These are phyloP conservation scores for Halocynthia aurantium DNA, from an alignment of 23 tunicate genomes.

Conservation along the genomic window DNA sequence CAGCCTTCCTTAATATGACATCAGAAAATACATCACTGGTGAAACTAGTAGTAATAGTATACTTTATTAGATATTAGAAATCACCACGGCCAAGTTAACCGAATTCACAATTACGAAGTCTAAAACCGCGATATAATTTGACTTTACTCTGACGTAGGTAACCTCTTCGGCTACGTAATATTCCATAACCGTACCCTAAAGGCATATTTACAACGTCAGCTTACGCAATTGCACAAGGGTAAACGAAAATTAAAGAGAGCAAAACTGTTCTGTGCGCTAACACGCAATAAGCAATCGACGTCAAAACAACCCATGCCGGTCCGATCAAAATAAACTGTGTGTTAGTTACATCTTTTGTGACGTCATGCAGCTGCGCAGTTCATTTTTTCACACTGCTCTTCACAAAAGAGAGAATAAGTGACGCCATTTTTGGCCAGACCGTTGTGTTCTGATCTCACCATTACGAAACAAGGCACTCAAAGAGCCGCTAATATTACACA, in stretches of 20 bases:
- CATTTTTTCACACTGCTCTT: background rate
- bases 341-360: background rate
- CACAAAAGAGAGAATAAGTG: conserved; percentile 7
- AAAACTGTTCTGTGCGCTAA: background rate
- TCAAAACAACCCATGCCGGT: background rate
- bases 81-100: too few relatives aligned
- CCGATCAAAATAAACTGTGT: background rate
- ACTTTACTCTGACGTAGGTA: conserved; percentile 14
- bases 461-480: background rate
- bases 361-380: conserved; percentile 7
- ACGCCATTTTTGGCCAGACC: background rate
- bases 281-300: background rate
- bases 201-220: conserved; percentile 19
- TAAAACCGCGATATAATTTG: too few relatives aligned
- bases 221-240: background rate
- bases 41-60: too few relatives aligned
- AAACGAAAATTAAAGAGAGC: background rate
- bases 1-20: too few relatives aligned
- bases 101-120: too few relatives aligned
- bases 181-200: conserved; percentile 13
- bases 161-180: conserved; percentile 22
- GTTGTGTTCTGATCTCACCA: conserved; percentile 9
- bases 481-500: background rate
- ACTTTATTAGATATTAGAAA: too few relatives aligned
- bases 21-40: too few relatives aligned